Base-by-base conservation (phyloP, 2,888 invertebrate genomes). In the Deroplatys truncata region DNA sequence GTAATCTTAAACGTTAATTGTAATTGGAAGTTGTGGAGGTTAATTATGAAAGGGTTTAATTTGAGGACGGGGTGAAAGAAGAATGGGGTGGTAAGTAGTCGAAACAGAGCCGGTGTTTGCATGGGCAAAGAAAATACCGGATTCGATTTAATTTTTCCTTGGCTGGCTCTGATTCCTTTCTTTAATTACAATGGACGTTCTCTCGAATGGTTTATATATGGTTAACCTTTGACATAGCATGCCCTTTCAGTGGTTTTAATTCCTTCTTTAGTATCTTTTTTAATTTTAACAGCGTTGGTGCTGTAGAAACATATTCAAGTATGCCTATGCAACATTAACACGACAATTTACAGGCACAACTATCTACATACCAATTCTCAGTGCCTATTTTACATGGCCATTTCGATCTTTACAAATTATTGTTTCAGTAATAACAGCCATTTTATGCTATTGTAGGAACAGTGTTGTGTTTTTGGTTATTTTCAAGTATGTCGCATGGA, bases 1-100 rank as follows among this genome's bases (percentile, higher is more conserved):
- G 89, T 88, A 90, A 90, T 90, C 90, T 89, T 90, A 90, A 90
- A 88, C 89, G 90, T 90, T 91, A 90, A 91, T 91, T 91, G 90
- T 91, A 91, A 91, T 91, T 91, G 90, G 89, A 86, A 89, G 89
- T 84, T 89, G 49, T 86, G 28, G 85, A 83, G 88, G 90, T 89
- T 90, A 88, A 88, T 90, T 89, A 89, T 88, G 89, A 31, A 87
- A 84, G 89, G 56, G 88, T 84, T 88, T 88, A 84, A 84, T 84
- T 89, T 85, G 84, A 84, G 72, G 31, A 82, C 49, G 82, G 43
- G n/a, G 88, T 31, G 35, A 86, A 43, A 43, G 31, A 86, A 35
- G 49, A 28, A 49, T 28, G 86, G 35, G 49, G 31, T 28, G 35
- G 49, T 31, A 43, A 43, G 35, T 16, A 86, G 82, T 72, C 28